Conservation (phyloP, 2,113 vertebrate genomes). For the Antennarius striatus region DNA sequence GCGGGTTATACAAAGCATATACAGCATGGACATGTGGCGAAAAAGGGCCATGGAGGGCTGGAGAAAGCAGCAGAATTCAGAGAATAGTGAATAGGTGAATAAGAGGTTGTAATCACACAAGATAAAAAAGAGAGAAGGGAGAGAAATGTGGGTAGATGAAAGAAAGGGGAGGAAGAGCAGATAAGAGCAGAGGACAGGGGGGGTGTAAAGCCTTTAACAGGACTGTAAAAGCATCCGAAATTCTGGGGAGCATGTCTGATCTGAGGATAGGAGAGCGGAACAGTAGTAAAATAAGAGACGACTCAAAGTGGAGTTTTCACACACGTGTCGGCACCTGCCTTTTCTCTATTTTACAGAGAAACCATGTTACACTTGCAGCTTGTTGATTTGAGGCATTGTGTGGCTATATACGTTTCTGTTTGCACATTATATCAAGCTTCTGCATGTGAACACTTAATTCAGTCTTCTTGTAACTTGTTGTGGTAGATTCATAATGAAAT, state of each 20-base stretch:
- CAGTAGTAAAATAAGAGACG: conserved; percentile 36
- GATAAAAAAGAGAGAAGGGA: not conserved
- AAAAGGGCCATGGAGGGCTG: too few relatives aligned
- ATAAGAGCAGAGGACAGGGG: conserved; percentile 26
- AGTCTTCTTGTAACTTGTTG: not conserved
- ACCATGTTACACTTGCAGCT: not conserved
- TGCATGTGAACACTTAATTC: too few relatives aligned
- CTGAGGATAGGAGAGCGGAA: conserved; percentile 36
- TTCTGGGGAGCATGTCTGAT: conserved; percentile 56
- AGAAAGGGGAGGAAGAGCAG: conserved; percentile 13
- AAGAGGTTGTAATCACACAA: conserved; percentile 29
- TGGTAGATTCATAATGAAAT: conserved; percentile 21
- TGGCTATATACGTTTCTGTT: too few relatives aligned
- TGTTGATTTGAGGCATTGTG: not conserved
- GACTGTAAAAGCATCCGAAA: conserved; percentile 46
- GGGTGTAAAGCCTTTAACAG: conserved; percentile 35
- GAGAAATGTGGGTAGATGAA: conserved; percentile 18
- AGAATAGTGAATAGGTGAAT: not conserved
- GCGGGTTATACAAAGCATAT: conserved; percentile 47
- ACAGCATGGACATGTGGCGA: conserved; percentile 5
- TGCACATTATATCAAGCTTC: too few relatives aligned
- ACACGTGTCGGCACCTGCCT: conserved; percentile 3
- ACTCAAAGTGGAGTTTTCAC: conserved; percentile 28
- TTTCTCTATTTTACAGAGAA: conserved; percentile 18
- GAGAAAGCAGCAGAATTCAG: not conserved